Conservation (phyloP, 2,113 vertebrate genomes). For the Centropus unirufus region DNA sequence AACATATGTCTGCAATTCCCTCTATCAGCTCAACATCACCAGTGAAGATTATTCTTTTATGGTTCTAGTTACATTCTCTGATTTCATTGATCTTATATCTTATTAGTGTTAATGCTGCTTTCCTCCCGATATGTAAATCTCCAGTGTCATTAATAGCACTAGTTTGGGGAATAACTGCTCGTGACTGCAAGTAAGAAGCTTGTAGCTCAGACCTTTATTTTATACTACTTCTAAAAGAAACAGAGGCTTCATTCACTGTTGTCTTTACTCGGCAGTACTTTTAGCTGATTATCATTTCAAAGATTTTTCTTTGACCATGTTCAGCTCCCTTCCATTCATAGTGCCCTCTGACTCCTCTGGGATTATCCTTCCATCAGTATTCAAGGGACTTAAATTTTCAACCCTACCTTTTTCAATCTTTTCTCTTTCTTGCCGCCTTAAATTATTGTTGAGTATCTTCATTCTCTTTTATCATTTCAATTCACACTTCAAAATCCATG, state of each 20-base stretch:
- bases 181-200: neutral
- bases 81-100: neutral
- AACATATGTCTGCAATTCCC: neutral
- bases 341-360: neutral
- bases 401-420: neutral
- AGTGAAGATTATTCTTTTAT: constrained; percentile 9
- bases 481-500: neutral
- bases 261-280: neutral
- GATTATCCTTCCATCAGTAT: neutral
- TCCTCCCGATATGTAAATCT: neutral
- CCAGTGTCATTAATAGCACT: neutral
- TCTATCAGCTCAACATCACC: neutral
- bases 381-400: neutral
- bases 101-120: neutral
- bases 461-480: neutral
- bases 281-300: neutral
- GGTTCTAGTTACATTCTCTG: neutral
- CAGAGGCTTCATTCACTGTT: neutral
- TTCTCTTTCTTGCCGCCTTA: neutral
- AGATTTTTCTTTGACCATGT: neutral
- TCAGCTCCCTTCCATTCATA: neutral
- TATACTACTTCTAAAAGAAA: neutral
- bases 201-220: neutral
- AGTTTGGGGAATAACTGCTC: neutral
- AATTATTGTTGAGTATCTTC: neutral